Evolutionary conservation across 2,797 vertebrate genomes (phyloP).

Genomic region (Poecile montanus): DNA sequence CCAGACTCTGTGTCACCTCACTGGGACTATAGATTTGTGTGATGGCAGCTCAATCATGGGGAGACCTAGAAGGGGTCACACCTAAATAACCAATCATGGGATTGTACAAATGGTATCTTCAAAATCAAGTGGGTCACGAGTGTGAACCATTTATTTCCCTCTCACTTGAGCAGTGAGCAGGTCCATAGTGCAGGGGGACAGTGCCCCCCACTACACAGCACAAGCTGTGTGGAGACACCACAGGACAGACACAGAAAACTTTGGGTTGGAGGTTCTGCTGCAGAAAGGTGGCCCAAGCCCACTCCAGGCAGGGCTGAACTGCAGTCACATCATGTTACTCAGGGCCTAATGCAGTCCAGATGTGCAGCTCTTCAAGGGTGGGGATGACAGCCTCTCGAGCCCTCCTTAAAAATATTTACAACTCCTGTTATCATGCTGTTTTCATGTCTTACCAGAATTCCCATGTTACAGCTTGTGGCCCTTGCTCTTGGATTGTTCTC

Average conservation of each 20-base stretch:
- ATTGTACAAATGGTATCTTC: neutral
- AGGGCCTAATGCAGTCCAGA: neutral
- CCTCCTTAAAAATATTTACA: neutral
- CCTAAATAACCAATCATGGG: neutral
- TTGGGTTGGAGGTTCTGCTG: neutral
- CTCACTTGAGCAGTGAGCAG: neutral
- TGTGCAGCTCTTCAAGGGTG: neutral
- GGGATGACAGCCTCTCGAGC: neutral
- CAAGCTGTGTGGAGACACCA: neutral
- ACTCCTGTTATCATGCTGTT: neutral
- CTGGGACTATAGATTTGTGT: neutral
- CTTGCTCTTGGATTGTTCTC: neutral
- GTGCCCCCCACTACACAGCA: fast-evolving
- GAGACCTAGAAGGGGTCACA: neutral
- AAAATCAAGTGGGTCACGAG: neutral
- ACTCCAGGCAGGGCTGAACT: neutral
- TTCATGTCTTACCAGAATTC: neutral
- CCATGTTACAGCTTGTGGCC: neutral
- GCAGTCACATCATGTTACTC: neutral
- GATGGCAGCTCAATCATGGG: neutral
- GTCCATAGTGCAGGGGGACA: neutral
- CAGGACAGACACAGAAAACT: neutral
- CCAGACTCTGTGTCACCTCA: neutral
- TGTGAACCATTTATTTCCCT: neutral
- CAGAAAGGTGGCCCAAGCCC: neutral